phyloP scores from a whole-genome alignment of 2,888 invertebrate genomes.

The Anodontia alba region DNA sequence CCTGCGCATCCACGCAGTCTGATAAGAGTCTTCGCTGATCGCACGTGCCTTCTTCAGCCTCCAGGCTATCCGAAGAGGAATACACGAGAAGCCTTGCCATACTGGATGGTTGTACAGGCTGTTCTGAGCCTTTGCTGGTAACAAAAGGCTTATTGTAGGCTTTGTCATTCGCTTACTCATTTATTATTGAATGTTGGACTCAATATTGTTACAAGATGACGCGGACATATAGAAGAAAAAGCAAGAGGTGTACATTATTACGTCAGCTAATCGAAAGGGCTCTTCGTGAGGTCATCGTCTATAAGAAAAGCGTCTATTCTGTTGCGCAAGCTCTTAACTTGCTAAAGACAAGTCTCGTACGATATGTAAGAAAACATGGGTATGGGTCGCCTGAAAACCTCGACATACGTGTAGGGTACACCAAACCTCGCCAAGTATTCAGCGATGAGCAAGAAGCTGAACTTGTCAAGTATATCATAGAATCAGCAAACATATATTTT shows the following conservation, averaged over 20 bases:
- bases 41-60: too few relatives aligned
- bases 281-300: background rate
- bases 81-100: too few relatives aligned
- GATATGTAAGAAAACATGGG: background rate
- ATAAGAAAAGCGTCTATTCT: background rate
- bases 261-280: background rate
- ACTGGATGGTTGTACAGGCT: too few relatives aligned
- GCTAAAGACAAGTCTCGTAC: background rate
- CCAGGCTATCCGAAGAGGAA: too few relatives aligned
- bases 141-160: too few relatives aligned
- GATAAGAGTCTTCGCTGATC: too few relatives aligned
- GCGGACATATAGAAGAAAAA: background rate
- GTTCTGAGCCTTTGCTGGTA: too few relatives aligned
- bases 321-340: background rate
- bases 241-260: background rate
- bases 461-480: constrained; percentile 3
- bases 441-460: constrained; percentile 1
- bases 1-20: too few relatives aligned
- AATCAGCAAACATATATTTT: constrained; percentile 43
- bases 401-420: background rate
- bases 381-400: background rate
- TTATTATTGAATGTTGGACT: constrained; percentile 7
- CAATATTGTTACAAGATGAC: background rate
- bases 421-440: constrained; percentile 7
- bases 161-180: too few relatives aligned